Conservation (phyloP, 2,113 vertebrate species). For the Rhinolophus sinicus region DNA sequence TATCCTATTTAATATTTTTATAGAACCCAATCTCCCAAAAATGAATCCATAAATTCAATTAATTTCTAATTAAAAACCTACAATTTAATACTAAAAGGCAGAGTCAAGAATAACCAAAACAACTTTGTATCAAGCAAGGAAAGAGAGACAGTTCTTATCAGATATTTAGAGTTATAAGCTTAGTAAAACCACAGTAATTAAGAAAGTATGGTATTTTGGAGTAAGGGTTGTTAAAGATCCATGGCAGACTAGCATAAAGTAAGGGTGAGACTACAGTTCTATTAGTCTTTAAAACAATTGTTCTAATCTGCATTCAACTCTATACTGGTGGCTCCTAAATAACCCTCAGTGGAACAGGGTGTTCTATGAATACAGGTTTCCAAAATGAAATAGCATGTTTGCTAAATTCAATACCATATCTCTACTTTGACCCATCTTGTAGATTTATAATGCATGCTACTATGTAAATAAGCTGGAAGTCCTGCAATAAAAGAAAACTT, state of each 20-base stretch:
- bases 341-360: neutral
- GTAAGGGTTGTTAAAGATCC: neutral
- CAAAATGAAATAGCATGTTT: neutral
- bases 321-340: neutral
- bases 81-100: neutral
- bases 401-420: neutral
- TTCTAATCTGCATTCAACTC: neutral
- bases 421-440: neutral
- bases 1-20: neutral
- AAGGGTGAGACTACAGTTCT: neutral
- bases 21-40: neutral
- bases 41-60: neutral
- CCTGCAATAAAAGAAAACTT: neutral
- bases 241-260: neutral
- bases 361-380: neutral
- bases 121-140: neutral
- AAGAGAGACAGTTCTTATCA: neutral
- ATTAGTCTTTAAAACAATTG: neutral
- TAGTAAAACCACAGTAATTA: neutral
- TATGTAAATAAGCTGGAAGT: neutral
- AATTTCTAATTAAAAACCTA: neutral
- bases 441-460: neutral
- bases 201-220: neutral
- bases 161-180: neutral
- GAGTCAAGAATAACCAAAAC: neutral